A percentile compares a stretch with the other conserved stretches of the same genome.
Conservation (phyloP, 2,888 invertebrate species). For the Anorthoa munda region DNA sequence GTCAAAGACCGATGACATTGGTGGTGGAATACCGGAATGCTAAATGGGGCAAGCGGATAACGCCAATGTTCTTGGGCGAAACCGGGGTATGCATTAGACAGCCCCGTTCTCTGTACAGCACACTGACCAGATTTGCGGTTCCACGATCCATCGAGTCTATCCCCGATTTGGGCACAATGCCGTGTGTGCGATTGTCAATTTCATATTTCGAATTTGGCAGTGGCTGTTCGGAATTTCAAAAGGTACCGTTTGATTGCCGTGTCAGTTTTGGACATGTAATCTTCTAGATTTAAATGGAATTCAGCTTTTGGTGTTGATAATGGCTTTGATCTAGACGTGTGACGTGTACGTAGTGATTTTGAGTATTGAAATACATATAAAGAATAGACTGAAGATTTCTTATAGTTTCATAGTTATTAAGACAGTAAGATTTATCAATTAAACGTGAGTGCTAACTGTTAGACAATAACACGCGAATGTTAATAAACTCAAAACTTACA, state of each 20-base stretch:
- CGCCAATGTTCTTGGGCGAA: conserved; percentile 72
- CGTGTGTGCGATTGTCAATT: conserved; percentile 59
- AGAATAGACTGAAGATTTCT: too few relatives aligned
- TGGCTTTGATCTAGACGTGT: not conserved
- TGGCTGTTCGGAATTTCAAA: conserved; percentile 52
- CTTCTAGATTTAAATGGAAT: conserved; percentile 39
- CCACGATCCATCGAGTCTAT: conserved; percentile 67
- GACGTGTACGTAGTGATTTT: not conserved
- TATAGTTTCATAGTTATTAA: not conserved
- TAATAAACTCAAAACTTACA: not conserved
- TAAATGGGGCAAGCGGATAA: conserved; percentile 72
- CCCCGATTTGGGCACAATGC: conserved; percentile 53
- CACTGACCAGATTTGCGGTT: conserved; percentile 71
- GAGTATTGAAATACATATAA: not conserved
- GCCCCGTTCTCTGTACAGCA: conserved; percentile 59
- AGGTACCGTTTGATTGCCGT: conserved; percentile 41
- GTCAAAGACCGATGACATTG: conserved; percentile 70
- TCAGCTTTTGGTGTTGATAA: conserved; percentile 12
- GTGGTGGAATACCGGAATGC: conserved; percentile 65
- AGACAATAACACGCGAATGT: not conserved
- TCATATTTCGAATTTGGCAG: conserved; percentile 63
- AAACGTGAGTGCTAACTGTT: too few relatives aligned
- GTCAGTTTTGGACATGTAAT: conserved; percentile 33
- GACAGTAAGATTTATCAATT: not conserved
- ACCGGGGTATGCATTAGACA: conserved; percentile 73